Evolutionary conservation across 1,140 invertebrate genomes (phyloP).

Genomic region (Sminthurides bifidus): DNA sequence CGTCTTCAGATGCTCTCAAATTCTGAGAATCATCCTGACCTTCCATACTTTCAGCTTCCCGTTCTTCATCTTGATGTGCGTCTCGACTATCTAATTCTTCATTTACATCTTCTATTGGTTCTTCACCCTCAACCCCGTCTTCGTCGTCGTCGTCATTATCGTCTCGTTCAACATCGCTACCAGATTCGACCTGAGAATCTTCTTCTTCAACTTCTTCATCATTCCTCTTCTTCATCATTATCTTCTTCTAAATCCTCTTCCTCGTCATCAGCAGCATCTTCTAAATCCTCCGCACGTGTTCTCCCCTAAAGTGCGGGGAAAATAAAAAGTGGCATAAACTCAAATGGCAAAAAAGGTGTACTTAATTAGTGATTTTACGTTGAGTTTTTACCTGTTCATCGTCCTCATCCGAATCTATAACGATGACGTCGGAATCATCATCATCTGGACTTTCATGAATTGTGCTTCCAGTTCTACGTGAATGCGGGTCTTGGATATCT

Average conservation of each 20-base stretch:
- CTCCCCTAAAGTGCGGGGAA: no score
- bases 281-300: constrained; percentile 25
- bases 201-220: constrained; percentile 26
- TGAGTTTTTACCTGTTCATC: constrained; percentile 30
- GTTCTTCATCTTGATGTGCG: constrained; percentile 3
- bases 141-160: constrained; percentile 38
- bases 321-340: no score
- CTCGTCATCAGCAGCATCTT: constrained; percentile 31
- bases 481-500: constrained; percentile 23
- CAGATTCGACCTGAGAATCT: constrained; percentile 11
- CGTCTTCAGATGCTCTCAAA: constrained; percentile 5
- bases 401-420: constrained; percentile 34
- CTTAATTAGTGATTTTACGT: no score
- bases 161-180: constrained; percentile 35
- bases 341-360: no score
- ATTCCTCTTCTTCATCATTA: constrained; percentile 33
- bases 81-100: constrained; percentile 10
- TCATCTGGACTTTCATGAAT: constrained; percentile 18
- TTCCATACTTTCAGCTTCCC: constrained; percentile 30
- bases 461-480: constrained; percentile 19
- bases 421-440: constrained; percentile 32
- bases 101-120: constrained; percentile 35
- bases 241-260: constrained; percentile 30
- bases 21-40: constrained; percentile 10
- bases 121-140: constrained; percentile 31